Conservation (phyloP, 2,113 vertebrate species). For the Pleuronectes platessa region DNA sequence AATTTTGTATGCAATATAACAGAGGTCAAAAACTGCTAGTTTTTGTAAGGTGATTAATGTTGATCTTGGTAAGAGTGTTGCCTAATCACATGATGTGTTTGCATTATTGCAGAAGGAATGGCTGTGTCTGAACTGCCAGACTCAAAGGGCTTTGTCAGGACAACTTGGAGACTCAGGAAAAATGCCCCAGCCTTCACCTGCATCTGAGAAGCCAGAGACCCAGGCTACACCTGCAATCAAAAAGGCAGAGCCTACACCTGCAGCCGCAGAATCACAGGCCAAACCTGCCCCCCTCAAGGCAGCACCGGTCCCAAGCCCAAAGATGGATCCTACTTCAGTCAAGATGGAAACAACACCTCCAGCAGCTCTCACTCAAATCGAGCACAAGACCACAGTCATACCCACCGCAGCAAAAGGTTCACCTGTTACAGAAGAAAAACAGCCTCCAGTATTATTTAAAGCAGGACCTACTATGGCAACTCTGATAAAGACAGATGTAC, state of each 20-base stretch:
- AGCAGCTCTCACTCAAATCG: slow-evolving; percentile 1
- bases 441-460: slow-evolving; percentile 20
- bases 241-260: slow-evolving; percentile 38
- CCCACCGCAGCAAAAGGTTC: slow-evolving; percentile 16
- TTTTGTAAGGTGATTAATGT: neutral
- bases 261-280: slow-evolving; percentile 24
- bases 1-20: neutral
- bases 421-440: slow-evolving; percentile 26
- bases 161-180: slow-evolving; percentile 87
- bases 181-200: slow-evolving; percentile 67
- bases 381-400: slow-evolving; percentile 3
- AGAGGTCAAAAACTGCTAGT: neutral
- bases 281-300: slow-evolving; percentile 36
- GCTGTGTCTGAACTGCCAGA: slow-evolving; percentile 98
- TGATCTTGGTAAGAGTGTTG: neutral
- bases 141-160: slow-evolving; percentile 90
- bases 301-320: neutral
- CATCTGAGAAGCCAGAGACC: slow-evolving; percentile 58
- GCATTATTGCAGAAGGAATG: slow-evolving; percentile 88
- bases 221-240: slow-evolving; percentile 27
- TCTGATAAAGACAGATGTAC: slow-evolving; percentile 3
- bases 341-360: slow-evolving; percentile 2
- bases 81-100: slow-evolving; percentile 23
- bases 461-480: slow-evolving; percentile 3
- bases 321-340: slow-evolving; percentile 12